Evolutionary conservation across 2,113 vertebrate genomes (phyloP).

Genomic region (Glaucidium brasilianum): DNA sequence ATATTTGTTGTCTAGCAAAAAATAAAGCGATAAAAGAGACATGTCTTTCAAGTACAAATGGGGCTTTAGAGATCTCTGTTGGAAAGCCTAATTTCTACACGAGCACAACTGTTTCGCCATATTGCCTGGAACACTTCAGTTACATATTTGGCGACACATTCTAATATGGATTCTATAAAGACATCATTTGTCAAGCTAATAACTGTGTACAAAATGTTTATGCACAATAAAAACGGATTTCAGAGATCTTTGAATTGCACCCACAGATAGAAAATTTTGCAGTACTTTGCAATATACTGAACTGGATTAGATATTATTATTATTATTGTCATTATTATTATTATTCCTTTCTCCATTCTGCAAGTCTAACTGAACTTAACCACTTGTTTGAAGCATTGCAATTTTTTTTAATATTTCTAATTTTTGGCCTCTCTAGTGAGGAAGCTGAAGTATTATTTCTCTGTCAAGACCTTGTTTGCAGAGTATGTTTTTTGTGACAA

Average conservation of each 20-base stretch:
- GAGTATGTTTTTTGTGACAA: neutral
- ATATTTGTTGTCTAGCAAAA: conserved; percentile 62
- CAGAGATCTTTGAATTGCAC: neutral
- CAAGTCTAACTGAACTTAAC: neutral
- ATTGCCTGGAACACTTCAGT: conserved; percentile 58
- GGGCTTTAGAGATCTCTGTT: conserved; percentile 60
- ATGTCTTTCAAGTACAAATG: conserved; percentile 63
- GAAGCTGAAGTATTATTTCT: neutral
- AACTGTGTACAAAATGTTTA: conserved; percentile 34
- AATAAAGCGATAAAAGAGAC: neutral
- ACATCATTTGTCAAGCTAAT: conserved; percentile 40
- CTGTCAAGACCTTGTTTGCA: neutral
- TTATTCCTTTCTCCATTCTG: neutral
- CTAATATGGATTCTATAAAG: conserved; percentile 46
- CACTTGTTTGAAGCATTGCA: neutral
- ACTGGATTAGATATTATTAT: neutral
- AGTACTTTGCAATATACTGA: neutral
- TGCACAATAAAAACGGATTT: conserved; percentile 10
- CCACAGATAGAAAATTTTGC: neutral
- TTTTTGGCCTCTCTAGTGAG: neutral
- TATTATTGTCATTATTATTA: neutral
- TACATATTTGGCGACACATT: conserved; percentile 57
- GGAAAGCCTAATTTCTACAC: conserved; percentile 58
- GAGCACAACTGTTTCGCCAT: conserved; percentile 69
- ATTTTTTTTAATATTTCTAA: neutral